These are phyloP conservation scores for Miichthys miiuy DNA, from an alignment of 2,797 vertebrate species.

Conservation along the genomic window DNA sequence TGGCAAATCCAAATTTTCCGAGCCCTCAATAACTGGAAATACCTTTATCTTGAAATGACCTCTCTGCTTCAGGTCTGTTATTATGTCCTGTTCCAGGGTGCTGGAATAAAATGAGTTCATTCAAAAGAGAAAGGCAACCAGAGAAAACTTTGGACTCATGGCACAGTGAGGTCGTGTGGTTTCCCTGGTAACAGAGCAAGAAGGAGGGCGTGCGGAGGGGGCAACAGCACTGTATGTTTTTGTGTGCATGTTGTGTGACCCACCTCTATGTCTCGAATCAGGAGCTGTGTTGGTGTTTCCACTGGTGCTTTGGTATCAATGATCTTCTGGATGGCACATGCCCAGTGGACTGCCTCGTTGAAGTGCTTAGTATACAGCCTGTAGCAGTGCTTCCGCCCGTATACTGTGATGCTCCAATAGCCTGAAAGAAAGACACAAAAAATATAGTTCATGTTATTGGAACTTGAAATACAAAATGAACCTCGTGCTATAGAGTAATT, in stretches of 20 bases:
- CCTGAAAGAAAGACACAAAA: conserved; percentile 81
- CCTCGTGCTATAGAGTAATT: conserved; percentile 14
- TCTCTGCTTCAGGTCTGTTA: conserved; percentile 24
- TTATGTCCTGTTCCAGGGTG: conserved; percentile 23
- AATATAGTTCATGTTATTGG: background rate
- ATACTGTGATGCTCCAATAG: conserved; percentile 95
- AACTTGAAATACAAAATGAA: conserved; percentile 7
- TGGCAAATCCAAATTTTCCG: conserved; percentile 7
- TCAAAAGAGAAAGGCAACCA: conserved; percentile 42
- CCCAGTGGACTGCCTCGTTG: conserved; percentile 95
- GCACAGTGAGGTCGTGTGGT: conserved; percentile 49
- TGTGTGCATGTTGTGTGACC: conserved; percentile 24
- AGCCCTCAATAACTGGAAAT: conserved; percentile 26
- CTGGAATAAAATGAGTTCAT: conserved; percentile 58
- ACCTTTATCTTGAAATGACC: conserved; percentile 23
- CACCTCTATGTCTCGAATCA: conserved; percentile 95
- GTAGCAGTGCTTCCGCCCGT: conserved; percentile 94
- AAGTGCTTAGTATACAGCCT: conserved; percentile 93
- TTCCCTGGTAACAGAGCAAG: conserved; percentile 56
- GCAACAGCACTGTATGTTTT: background rate
- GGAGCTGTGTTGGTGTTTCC: conserved; percentile 95
- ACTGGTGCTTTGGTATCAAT: conserved; percentile 93
- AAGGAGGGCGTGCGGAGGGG: no score
- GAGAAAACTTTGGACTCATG: conserved; percentile 74
- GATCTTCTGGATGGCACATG: conserved; percentile 92